These are phyloP conservation scores for Erpetoichthys calabaricus DNA, from an alignment of 2,797 vertebrate genomes.

Conservation along the genomic window DNA sequence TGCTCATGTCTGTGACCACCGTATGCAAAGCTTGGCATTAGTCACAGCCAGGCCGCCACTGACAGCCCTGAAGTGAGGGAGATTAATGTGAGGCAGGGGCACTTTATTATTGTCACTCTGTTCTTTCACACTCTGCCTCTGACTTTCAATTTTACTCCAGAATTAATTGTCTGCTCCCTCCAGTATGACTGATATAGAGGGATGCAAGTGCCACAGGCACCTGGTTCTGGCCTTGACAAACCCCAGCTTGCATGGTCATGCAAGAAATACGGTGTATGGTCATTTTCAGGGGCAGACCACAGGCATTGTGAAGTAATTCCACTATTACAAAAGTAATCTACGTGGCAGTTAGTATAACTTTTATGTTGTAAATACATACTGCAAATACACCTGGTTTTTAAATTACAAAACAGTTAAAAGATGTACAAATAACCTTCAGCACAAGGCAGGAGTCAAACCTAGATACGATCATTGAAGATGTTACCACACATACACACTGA, in stretches of 20 bases:
- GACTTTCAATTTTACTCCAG: slow-evolving; percentile 85
- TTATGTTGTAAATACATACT: too few species aligned
- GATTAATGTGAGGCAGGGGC: slow-evolving; percentile 87
- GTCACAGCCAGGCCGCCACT: slow-evolving; percentile 83
- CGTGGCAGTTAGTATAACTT: too few species aligned
- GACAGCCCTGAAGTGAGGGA: slow-evolving; percentile 93
- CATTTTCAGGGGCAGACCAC: slow-evolving; percentile 40
- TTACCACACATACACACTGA: too few species aligned
- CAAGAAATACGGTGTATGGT: slow-evolving; percentile 50
- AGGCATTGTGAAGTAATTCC: not conserved
- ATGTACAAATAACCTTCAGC: too few species aligned
- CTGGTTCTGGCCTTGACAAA: slow-evolving; percentile 70
- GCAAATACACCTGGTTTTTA: too few species aligned
- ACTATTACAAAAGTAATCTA: too few species aligned
- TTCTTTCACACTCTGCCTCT: slow-evolving; percentile 81
- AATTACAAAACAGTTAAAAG: too few species aligned
- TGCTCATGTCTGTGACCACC: slow-evolving; percentile 80
- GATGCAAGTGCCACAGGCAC: slow-evolving; percentile 58
- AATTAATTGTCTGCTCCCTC: slow-evolving; percentile 95
- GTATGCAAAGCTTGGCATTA: slow-evolving; percentile 98
- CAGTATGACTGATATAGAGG: slow-evolving; percentile 81
- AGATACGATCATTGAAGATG: too few species aligned
- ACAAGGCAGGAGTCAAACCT: too few species aligned
- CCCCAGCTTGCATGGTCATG: slow-evolving; percentile 26
- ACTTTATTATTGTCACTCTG: slow-evolving; percentile 98